These are phyloP conservation scores for Hydroisotoma schaefferi DNA, from an alignment of 2,888 invertebrate genomes.

Conservation along the genomic window DNA sequence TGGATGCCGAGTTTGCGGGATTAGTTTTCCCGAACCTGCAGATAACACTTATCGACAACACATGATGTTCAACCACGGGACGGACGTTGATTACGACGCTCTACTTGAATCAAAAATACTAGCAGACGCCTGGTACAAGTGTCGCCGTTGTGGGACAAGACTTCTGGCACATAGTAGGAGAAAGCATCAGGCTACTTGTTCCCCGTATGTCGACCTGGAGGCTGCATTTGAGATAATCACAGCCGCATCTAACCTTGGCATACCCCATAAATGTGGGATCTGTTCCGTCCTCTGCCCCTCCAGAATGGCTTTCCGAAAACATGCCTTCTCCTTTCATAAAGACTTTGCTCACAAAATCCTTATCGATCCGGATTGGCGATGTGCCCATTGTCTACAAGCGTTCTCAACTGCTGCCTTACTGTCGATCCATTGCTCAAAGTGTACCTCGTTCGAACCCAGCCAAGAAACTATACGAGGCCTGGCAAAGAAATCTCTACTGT, in stretches of 20 bases:
- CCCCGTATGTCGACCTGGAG: constrained; percentile 8
- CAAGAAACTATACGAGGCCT: constrained; percentile 25
- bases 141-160: constrained; percentile 15
- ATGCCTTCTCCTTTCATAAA: constrained; percentile 18
- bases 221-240: constrained; percentile 12
- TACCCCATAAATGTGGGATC: background rate
- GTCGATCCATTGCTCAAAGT: constrained; percentile 17
- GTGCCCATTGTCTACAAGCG: constrained; percentile 20
- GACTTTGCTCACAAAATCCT: constrained; percentile 17
- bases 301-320: constrained; percentile 20
- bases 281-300: background rate
- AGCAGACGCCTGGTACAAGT: constrained; percentile 22
- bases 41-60: constrained; percentile 25
- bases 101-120: constrained; percentile 13
- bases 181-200: constrained; percentile 24
- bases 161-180: constrained; percentile 19
- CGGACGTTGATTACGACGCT: constrained; percentile 21
- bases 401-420: constrained; percentile 17
- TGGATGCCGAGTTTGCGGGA: constrained; percentile 24
- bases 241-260: background rate
- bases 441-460: constrained; percentile 4
- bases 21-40: constrained; percentile 18
- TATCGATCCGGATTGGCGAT: constrained; percentile 28
- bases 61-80: constrained; percentile 26
- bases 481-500: constrained; percentile 21